A percentile compares a stretch with the other conserved stretches of the same genome.
phyloP scores from a whole-genome alignment of 2,113 vertebrate species.

The Dolichallabes microphthalmus region DNA sequence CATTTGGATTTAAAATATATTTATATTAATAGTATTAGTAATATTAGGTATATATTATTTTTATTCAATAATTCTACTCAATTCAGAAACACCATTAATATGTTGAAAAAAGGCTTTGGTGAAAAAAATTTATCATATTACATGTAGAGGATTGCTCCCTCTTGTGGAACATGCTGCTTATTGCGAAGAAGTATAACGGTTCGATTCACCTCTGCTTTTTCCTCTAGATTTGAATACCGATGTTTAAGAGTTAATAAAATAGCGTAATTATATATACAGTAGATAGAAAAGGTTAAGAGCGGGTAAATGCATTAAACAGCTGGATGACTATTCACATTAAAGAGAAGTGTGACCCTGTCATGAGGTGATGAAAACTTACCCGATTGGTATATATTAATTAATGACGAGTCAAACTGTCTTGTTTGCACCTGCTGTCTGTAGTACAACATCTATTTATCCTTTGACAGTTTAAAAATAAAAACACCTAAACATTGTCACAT shows the following conservation, averaged over 20 bases:
- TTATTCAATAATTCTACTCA: not conserved
- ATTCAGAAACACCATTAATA: not conserved
- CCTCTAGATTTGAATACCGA: not conserved
- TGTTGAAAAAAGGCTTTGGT: not conserved
- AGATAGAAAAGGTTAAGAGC: no score
- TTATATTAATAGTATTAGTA: not conserved
- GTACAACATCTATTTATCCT: no score
- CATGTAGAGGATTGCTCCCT: slow-evolving; percentile 44
- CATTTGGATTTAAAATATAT: not conserved
- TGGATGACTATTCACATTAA: not conserved
- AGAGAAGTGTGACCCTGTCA: not conserved
- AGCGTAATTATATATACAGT: not conserved
- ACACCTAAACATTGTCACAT: not conserved
- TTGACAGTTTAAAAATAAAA: not conserved
- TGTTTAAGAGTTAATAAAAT: not conserved
- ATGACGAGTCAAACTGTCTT: not conserved
- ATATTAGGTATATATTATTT: no score
- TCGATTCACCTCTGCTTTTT: not conserved
- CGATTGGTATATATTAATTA: not conserved
- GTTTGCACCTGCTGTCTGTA: no score
- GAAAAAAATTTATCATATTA: slow-evolving; percentile 1
- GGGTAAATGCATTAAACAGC: not conserved
- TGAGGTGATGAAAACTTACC: not conserved
- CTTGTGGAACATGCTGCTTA: slow-evolving; percentile 43
- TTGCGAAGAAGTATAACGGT: slow-evolving; percentile 47